phyloP scores from a whole-genome alignment of 2,888 invertebrate species.

The Alentia gelatinosa region DNA sequence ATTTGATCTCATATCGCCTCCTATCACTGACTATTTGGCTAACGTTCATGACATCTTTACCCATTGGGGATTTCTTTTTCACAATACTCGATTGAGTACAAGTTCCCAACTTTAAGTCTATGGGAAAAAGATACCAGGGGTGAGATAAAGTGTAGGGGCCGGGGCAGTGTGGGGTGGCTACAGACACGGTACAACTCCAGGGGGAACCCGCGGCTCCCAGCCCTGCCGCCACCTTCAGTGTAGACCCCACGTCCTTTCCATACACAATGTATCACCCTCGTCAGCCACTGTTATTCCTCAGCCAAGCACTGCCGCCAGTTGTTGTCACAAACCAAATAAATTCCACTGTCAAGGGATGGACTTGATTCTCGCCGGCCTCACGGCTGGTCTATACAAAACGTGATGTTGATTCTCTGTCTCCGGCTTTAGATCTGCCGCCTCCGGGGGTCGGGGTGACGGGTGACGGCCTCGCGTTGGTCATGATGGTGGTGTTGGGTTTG shows the following conservation, averaged over 20 bases:
- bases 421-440: conserved; percentile 23
- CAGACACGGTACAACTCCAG: background rate
- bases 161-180: background rate
- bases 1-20: too few species aligned
- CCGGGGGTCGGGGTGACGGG: background rate
- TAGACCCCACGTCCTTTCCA: background rate
- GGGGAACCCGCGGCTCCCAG: background rate
- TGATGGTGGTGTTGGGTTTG: background rate
- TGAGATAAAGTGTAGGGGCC: background rate
- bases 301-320: background rate
- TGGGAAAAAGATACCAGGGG: too few species aligned
- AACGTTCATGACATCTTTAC: too few species aligned
- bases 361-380: background rate
- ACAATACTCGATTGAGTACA: too few species aligned
- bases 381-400: background rate
- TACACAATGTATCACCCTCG: conserved; percentile 7
- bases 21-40: too few species aligned
- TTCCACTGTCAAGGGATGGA: conserved; percentile 9
- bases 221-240: background rate
- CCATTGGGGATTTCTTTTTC: too few species aligned
- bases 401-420: conserved; percentile 26
- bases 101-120: too few species aligned
- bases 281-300: conserved; percentile 8
- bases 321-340: conserved; percentile 19
- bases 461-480: background rate